Percentiles rank a stretch among this genome's conserved stretches.
These are phyloP conservation scores for Parochlus steinenii DNA, from an alignment of 2,888 invertebrate species.

Conservation along the genomic window DNA sequence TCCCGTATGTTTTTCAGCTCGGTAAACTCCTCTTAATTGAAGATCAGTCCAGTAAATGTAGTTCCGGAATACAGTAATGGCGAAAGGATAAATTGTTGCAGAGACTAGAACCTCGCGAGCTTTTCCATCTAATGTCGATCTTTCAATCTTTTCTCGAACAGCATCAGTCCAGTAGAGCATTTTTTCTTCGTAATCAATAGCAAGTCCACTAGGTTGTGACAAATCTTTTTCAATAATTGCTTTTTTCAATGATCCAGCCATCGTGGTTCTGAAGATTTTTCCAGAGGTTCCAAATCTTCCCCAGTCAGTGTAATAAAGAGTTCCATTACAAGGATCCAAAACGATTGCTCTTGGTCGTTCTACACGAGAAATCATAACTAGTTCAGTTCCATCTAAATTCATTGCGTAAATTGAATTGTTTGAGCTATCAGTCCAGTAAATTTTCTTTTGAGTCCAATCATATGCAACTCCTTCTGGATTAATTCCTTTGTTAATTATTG, in stretches of 20 bases:
- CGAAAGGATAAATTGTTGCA: slow-evolving; percentile 90
- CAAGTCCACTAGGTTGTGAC: slow-evolving; percentile 88
- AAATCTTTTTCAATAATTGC: slow-evolving; percentile 80
- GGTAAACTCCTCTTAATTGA: slow-evolving; percentile 81
- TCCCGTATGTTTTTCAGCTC: slow-evolving; percentile 94
- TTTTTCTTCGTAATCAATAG: slow-evolving; percentile 86
- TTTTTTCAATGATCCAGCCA: slow-evolving; percentile 85
- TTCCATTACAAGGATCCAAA: slow-evolving; percentile 91
- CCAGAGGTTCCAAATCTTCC: slow-evolving; percentile 83
- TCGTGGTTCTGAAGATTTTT: slow-evolving; percentile 86
- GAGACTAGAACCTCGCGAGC: slow-evolving; percentile 70
- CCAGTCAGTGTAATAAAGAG: slow-evolving; percentile 92
- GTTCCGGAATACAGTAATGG: slow-evolving; percentile 75
- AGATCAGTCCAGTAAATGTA: slow-evolving; percentile 96
- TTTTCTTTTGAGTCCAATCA: slow-evolving; percentile 94
- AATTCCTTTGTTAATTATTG: slow-evolving; percentile 59
- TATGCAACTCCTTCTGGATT: slow-evolving; percentile 90
- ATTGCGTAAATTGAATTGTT: slow-evolving; percentile 90
- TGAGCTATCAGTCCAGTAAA: slow-evolving; percentile 95
- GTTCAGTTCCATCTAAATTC: slow-evolving; percentile 72
- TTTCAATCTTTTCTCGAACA: slow-evolving; percentile 85
- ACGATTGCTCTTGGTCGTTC: slow-evolving; percentile 90
- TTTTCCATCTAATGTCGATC: slow-evolving; percentile 73
- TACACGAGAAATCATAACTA: slow-evolving; percentile 84
- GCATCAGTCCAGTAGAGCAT: slow-evolving; percentile 97